A percentile compares a stretch with the other conserved stretches of the same genome.
These are phyloP conservation scores for Anarsia innoxiella DNA, from an alignment of 2,888 invertebrate genomes.

Conservation along the genomic window DNA sequence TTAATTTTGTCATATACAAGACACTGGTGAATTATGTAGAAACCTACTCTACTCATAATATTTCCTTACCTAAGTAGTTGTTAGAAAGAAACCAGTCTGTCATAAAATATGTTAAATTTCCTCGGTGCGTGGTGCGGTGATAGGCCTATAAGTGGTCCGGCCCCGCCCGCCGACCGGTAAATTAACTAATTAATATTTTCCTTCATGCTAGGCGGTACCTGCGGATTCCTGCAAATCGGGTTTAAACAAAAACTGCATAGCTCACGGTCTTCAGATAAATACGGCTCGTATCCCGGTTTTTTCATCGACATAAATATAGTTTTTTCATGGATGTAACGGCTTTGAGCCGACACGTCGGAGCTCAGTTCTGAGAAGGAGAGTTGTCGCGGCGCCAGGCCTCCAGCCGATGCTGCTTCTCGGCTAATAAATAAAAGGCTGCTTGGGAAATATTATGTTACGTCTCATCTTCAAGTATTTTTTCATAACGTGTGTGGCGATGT, in stretches of 20 bases:
- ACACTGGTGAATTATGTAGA: too few species aligned
- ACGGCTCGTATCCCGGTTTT: constrained; percentile 62
- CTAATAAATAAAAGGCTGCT: constrained; percentile 72
- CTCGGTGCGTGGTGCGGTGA: constrained; percentile 21
- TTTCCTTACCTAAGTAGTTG: too few species aligned
- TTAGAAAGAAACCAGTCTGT: too few species aligned
- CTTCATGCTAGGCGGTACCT: constrained; percentile 49
- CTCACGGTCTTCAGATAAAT: constrained; percentile 64
- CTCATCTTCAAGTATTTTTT: constrained; percentile 52
- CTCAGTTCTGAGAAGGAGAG: constrained; percentile 63
- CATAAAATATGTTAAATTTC: constrained; percentile 14
- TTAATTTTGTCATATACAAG: too few species aligned
- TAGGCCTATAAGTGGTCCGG: too few species aligned
- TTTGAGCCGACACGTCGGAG: constrained; percentile 58
- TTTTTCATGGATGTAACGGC: constrained; percentile 70
- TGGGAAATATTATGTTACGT: constrained; percentile 74
- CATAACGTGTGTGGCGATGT: constrained; percentile 44
- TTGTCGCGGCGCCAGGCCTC: constrained; percentile 48
- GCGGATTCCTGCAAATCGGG: constrained; percentile 65
- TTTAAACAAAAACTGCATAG: constrained; percentile 62
- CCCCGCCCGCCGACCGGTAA: constrained; percentile 36
- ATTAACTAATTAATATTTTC: constrained; percentile 60
- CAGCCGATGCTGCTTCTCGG: constrained; percentile 35
- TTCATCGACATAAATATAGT: constrained; percentile 71
- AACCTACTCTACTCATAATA: too few species aligned